Evolutionary conservation across 2,888 invertebrate species (phyloP).

Genomic region (Drosophila aldrichi): DNA sequence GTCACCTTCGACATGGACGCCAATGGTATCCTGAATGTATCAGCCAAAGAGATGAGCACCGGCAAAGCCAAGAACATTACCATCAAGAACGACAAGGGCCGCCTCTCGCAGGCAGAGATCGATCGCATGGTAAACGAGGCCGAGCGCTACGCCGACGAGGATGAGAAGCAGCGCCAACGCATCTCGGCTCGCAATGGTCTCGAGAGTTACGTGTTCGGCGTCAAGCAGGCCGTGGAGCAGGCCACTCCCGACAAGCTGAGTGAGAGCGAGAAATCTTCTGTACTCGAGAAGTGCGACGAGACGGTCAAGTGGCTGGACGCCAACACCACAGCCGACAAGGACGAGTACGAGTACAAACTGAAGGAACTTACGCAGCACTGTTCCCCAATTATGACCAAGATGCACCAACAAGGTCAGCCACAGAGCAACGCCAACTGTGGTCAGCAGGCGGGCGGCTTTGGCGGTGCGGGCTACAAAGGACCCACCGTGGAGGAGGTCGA

Average conservation of each 20-base stretch:
- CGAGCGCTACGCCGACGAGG: slow-evolving; percentile 87
- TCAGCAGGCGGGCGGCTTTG: slow-evolving; percentile 88
- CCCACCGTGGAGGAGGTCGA: slow-evolving; percentile 83
- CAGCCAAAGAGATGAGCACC: slow-evolving; percentile 90
- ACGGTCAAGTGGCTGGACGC: slow-evolving; percentile 89
- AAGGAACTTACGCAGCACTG: slow-evolving; percentile 72
- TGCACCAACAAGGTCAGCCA: slow-evolving; percentile 73
- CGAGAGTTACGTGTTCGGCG: slow-evolving; percentile 36
- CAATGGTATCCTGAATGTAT: slow-evolving; percentile 96
- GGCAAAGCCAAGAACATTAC: slow-evolving; percentile 91
- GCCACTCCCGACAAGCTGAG: slow-evolving; percentile 83
- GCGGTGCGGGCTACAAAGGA: slow-evolving; percentile 70
- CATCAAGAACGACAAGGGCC: slow-evolving; percentile 92
- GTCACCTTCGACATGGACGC: slow-evolving; percentile 93
- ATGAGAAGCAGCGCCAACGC: slow-evolving; percentile 41
- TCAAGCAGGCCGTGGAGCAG: slow-evolving; percentile 35
- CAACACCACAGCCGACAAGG: slow-evolving; percentile 91
- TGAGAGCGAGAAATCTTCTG: slow-evolving; percentile 89
- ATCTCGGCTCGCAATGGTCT: slow-evolving; percentile 36
- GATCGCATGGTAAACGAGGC: slow-evolving; percentile 91
- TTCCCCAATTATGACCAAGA: slow-evolving; percentile 86
- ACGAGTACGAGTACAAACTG: slow-evolving; percentile 88
- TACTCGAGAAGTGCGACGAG: slow-evolving; percentile 84
- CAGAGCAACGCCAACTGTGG: slow-evolving; percentile 59
- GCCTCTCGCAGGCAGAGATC: slow-evolving; percentile 92